phyloP scores from a whole-genome alignment of 2,888 invertebrate species.

The Ecliptopera silaceata region DNA sequence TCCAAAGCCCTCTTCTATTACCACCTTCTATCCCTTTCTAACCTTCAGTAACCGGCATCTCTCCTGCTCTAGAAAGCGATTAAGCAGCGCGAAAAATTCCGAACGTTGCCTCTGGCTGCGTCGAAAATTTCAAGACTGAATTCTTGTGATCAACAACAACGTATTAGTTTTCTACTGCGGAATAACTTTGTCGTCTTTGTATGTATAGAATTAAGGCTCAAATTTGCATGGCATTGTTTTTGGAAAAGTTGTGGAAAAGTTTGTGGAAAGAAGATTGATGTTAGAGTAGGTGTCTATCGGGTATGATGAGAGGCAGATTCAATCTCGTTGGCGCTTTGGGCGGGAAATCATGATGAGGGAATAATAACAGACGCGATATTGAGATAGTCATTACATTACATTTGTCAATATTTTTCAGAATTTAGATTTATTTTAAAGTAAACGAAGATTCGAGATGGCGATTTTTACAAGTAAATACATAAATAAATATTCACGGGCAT shows the following conservation, averaged over 20 bases:
- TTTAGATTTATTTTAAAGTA: background rate
- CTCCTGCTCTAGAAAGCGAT: conserved; percentile 63
- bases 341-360: conserved; percentile 60
- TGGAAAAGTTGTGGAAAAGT: conserved; percentile 19
- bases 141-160: conserved; percentile 51
- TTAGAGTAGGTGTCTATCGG: conserved; percentile 53
- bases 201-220: background rate
- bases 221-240: background rate
- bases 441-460: too few species aligned
- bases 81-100: conserved; percentile 52
- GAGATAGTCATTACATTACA: conserved; percentile 9
- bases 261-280: conserved; percentile 62
- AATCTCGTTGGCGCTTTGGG: conserved; percentile 66
- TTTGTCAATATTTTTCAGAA: background rate
- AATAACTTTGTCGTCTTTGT: conserved; percentile 20
- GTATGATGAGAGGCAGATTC: conserved; percentile 70
- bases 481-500: too few species aligned
- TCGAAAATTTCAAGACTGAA: conserved; percentile 64
- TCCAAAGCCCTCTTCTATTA: conserved; percentile 68
- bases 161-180: conserved; percentile 23
- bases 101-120: conserved; percentile 60
- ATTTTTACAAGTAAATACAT: too few species aligned
- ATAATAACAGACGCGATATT: conserved; percentile 43
- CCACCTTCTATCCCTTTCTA: conserved; percentile 51
- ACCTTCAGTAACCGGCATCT: conserved; percentile 28